These are phyloP conservation scores for Anguilla marmorata DNA, from an alignment of 2,797 vertebrate genomes.

Conservation along the genomic window DNA sequence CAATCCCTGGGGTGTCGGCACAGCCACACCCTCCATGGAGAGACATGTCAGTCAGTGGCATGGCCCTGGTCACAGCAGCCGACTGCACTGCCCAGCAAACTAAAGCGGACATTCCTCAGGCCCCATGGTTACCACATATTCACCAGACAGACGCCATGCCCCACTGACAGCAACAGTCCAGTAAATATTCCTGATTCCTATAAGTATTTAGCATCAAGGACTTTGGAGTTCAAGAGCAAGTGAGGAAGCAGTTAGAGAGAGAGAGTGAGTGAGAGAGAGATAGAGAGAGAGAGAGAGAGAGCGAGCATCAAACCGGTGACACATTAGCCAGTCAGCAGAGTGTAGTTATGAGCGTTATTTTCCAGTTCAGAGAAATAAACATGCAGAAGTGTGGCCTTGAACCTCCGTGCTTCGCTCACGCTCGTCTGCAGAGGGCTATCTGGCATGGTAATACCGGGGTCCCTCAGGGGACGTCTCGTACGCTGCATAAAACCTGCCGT, in stretches of 20 bases:
- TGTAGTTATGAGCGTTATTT: slow-evolving; percentile 7
- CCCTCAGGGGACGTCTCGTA: not conserved
- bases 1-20: not conserved
- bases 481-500: not conserved
- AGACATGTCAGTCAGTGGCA: not conserved
- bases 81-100: not conserved
- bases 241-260: not conserved
- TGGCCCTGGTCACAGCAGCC: not conserved
- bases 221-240: not conserved
- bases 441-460: not conserved
- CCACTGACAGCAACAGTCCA: not conserved
- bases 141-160: not conserved
- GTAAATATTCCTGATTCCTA: not conserved
- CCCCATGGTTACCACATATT: not conserved
- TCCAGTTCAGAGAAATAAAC: slow-evolving; percentile 1
- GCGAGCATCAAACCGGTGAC: not conserved
- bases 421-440: not conserved
- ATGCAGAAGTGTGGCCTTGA: not conserved
- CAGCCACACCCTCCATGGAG: not conserved
- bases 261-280: not conserved
- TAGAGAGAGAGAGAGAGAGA: not conserved
- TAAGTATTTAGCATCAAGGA: not conserved
- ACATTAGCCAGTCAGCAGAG: not conserved
- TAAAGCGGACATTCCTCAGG: no score
- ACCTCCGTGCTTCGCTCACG: not conserved